Base-by-base conservation (phyloP, 2,888 invertebrate genomes). In the Axea sp. region DNA sequence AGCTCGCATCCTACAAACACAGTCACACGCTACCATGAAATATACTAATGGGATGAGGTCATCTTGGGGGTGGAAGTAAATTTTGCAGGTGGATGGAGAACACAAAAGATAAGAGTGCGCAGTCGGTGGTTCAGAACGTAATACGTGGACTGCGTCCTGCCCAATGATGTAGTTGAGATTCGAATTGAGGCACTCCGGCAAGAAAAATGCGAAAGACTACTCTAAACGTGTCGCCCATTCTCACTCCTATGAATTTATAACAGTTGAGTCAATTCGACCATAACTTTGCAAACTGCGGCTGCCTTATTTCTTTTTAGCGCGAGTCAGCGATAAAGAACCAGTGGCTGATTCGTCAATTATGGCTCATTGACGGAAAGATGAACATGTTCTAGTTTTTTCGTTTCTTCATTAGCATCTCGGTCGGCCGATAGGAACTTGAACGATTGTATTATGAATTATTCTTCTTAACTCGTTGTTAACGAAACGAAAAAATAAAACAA, bases 41-140 rank as follows among this genome's bases (percentile, higher is more conserved):
- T 85, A 86, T 85, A 81, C 82, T 82, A 83, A 84, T 85, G 82
- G 82, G 81, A 80, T 78, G 78, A 77, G 81, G 83, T 82, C 82
- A 78, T 72, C 77, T 78, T 69, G 77, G 73, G 77, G 68, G 76
- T 74, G 79, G 75, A 81, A 82, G 82, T 84, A 84, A 84, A 86
- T 86, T 84, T 83, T 76, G 79, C 81, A 79, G 81, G 78, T 80
- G 80, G 80, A 78, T 75, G 78, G 75, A 76, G 81, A 78, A 78
- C 80, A 78, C 79, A 78, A 79, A 78, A 84, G 84, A 84, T 83
- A 83, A 84, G 82, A 74, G 72, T 39, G 33, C 57, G 35, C 64
- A 64, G 64, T 41, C 47, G 76, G 64, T 53, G 65, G 68, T 74
- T 78, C 79, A 68, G 55, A 72, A 45, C 69, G 73, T 78, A 78